Evolutionary conservation across 2,113 vertebrate genomes (phyloP), one percentile per base, ranked within the genome.

Genomic region (Sceloporus tristichus): DNA sequence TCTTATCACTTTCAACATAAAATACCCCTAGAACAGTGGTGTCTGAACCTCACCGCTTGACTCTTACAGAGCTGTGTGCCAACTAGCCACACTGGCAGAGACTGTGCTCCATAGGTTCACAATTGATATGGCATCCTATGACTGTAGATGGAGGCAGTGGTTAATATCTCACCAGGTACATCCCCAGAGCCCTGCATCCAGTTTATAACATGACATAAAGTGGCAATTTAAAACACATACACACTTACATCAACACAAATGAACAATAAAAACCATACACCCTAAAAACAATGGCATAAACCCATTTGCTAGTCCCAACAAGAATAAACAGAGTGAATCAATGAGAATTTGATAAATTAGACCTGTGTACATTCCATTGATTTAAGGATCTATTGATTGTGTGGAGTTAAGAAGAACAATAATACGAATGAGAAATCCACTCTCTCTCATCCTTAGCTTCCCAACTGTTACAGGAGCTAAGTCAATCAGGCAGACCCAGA

Each of bases 21-120:
- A 86, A 85, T 5, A 83, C 4, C 0, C 8, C 85, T 40, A 0
- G 0, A 70, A 70, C 16, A 27, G 23, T 5, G 19, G 14, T 38
- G 27, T 76, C 40, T 65, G 21, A 53, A n/a, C 40, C 59, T 53
- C 25, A 71, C 82, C 71, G n/a, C 8, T 9, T 38, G 21, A 13
- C 13, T 53, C 14, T 83, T 70, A 68, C 16, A 29, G 42, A 83
- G 18, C 4, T 18, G 13, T 34, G 48, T 16, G 29, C 34, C 34
- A 34, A 34, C 34, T 1, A 34, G 34, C n/a, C 27, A 13, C 13
- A 6, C 4, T 34, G n/a, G 21, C n/a, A n/a, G 2, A 48, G 21
- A 79, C 38, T 19, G 29, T 2, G 5, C 38, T 21, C 1, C 68
- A 34, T 56, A 29, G 56, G 16, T 19, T 2, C 2, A 56, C 7